These are phyloP conservation scores for Tinamus major DNA, from an alignment of 2,797 vertebrate species.

Conservation along the genomic window DNA sequence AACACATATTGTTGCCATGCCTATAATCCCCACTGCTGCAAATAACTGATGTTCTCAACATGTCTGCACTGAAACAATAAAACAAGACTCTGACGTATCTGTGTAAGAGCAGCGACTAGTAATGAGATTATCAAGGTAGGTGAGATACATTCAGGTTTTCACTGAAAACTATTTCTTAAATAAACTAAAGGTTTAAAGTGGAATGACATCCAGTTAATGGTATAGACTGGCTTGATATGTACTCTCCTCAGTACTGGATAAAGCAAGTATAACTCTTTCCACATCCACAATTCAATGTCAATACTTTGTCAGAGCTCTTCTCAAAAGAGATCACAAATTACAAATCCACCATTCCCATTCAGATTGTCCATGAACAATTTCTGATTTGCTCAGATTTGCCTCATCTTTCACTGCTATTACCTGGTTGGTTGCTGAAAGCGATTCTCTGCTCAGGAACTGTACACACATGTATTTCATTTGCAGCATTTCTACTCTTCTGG, in stretches of 20 bases:
- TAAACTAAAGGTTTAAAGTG: background rate
- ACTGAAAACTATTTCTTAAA: background rate
- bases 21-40: background rate
- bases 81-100: background rate
- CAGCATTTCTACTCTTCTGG: background rate
- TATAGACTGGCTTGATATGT: background rate
- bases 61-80: constrained; percentile 5
- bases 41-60: constrained; percentile 21
- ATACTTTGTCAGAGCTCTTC: constrained; percentile 8
- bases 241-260: background rate
- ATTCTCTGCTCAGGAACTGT: background rate
- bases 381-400: background rate
- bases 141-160: background rate
- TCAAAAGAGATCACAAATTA: background rate
- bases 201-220: background rate
- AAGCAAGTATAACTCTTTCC: background rate
- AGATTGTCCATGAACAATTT: background rate
- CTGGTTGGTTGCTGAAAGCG: background rate
- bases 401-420: constrained; percentile 6
- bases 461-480: background rate
- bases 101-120: background rate
- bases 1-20: background rate
- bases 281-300: background rate
- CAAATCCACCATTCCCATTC: background rate
- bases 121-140: background rate